phyloP scores from a whole-genome alignment of 1,140 invertebrate species.

The Trachymyrmex cornetzi region DNA sequence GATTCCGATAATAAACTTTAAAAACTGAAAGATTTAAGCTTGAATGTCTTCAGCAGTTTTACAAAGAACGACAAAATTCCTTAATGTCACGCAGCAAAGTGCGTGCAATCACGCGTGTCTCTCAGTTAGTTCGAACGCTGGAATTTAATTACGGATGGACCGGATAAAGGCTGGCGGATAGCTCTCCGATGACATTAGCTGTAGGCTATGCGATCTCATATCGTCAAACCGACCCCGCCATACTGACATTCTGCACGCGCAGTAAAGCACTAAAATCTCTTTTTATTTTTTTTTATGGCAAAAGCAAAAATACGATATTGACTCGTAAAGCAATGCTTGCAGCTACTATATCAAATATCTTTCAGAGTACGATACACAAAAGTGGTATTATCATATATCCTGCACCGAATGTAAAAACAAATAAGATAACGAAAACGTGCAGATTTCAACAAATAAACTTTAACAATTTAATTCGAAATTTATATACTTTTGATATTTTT shows the following conservation, averaged over 20 bases:
- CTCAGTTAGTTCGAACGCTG: slow-evolving; percentile 51
- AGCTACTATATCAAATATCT: not conserved
- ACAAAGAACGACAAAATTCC: slow-evolving; percentile 61
- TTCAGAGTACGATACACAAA: not conserved
- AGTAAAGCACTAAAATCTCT: slow-evolving; percentile 22
- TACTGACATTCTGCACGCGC: slow-evolving; percentile 9
- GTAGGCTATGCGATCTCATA: slow-evolving; percentile 43
- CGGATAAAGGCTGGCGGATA: slow-evolving; percentile 48
- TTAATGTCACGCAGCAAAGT: slow-evolving; percentile 29
- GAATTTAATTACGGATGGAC: slow-evolving; percentile 67
- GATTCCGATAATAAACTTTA: not conserved
- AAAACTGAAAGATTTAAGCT: slow-evolving; percentile 3
- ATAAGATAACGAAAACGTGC: not conserved
- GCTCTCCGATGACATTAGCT: slow-evolving; percentile 49
- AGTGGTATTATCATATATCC: not conserved
- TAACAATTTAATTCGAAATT: not conserved
- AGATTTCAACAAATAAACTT: not conserved
- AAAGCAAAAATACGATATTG: slow-evolving; percentile 17
- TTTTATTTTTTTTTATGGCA: not conserved
- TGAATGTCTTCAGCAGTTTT: slow-evolving; percentile 26
- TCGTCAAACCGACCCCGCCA: slow-evolving; percentile 22
- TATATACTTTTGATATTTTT: not conserved
- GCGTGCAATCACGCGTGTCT: slow-evolving; percentile 64
- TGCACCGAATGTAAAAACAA: not conserved
- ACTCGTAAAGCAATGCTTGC: slow-evolving; percentile 2